phyloP scores from a whole-genome alignment of 2,797 vertebrate species.

The Schizothorax lantsangensis region DNA sequence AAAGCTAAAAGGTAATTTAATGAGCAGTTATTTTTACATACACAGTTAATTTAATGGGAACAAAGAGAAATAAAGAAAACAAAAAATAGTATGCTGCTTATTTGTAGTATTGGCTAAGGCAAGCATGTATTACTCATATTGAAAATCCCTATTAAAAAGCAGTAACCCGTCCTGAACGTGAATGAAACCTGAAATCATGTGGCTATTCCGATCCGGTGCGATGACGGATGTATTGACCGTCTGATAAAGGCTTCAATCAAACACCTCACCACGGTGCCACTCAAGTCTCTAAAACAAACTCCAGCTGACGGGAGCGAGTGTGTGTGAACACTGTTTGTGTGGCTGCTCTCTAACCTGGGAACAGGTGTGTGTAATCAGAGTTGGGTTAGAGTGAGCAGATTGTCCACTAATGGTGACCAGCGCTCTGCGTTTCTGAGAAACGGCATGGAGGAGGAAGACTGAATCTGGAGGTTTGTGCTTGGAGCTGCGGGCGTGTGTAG shows the following conservation, averaged over 20 bases:
- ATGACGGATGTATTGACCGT: conserved; percentile 32
- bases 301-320: conserved; percentile 4
- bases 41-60: background rate
- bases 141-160: background rate
- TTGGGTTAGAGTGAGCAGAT: conserved; percentile 38
- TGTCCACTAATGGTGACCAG: conserved; percentile 45
- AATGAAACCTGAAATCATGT: background rate
- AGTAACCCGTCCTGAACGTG: background rate
- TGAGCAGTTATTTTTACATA: conserved; percentile 13
- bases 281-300: conserved; percentile 56
- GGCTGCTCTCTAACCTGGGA: conserved; percentile 39
- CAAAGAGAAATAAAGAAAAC: background rate
- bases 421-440: conserved; percentile 16
- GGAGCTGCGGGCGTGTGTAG: background rate
- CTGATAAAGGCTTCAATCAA: conserved; percentile 49
- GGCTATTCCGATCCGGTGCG: background rate
- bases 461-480: conserved; percentile 15
- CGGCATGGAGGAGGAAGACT: conserved; percentile 23
- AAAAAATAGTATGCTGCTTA: conserved; percentile 18
- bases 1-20: conserved; percentile 21
- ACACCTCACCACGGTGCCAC: conserved; percentile 42
- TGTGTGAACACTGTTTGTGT: conserved; percentile 48
- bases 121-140: background rate
- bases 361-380: conserved; percentile 58
- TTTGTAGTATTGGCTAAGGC: background rate